phyloP scores from a whole-genome alignment of 2,797 vertebrate species.

The Enteromius mattozi region DNA sequence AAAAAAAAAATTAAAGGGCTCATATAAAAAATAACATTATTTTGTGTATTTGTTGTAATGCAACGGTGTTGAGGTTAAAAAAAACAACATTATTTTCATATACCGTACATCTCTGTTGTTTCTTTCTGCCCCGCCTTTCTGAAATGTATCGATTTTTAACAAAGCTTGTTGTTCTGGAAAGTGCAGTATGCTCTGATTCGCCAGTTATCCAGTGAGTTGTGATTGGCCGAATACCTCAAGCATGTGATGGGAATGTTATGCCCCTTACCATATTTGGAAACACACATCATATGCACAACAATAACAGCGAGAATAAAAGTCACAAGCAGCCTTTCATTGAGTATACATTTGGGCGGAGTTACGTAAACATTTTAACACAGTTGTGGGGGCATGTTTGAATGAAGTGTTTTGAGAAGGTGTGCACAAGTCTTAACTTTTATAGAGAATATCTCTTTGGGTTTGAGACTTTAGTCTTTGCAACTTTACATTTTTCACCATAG shows the following conservation, averaged over 20 bases:
- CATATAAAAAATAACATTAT: too few relatives aligned
- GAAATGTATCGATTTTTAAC: too few relatives aligned
- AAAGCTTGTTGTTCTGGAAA: too few relatives aligned
- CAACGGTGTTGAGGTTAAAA: too few relatives aligned
- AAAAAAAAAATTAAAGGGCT: too few relatives aligned
- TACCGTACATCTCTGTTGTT: too few relatives aligned
- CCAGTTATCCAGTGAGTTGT: too few relatives aligned
- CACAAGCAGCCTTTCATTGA: background rate
- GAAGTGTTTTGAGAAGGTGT: background rate
- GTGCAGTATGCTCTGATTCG: too few relatives aligned
- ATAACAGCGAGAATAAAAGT: background rate
- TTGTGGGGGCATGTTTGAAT: background rate
- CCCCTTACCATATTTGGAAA: background rate
- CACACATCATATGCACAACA: background rate
- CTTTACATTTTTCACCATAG: background rate
- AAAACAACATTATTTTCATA: too few relatives aligned
- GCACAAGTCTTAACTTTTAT: background rate
- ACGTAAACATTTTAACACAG: background rate
- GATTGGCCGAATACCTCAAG: background rate
- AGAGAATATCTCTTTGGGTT: background rate
- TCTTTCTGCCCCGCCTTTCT: too few relatives aligned
- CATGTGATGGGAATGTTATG: background rate
- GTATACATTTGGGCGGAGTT: background rate
- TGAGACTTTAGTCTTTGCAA: background rate
- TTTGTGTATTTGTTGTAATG: too few relatives aligned